Conservation (phyloP, 2,797 vertebrate species). For the Eleutherodactylus coqui region DNA sequence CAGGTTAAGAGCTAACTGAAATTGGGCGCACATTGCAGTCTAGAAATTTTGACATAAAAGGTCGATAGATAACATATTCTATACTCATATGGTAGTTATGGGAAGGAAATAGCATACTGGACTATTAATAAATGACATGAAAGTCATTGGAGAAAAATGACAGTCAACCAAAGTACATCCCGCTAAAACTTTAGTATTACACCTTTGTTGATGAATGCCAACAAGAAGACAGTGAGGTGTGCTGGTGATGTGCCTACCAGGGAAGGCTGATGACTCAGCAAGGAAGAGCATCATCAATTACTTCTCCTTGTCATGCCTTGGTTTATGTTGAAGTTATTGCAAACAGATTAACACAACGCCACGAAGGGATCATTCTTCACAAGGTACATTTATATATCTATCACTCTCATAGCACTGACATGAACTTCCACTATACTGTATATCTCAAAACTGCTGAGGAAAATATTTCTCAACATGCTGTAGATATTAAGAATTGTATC, state of each 20-base stretch:
- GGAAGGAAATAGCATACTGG: neutral
- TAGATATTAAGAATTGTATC: neutral
- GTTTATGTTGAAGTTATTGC: conserved; percentile 37
- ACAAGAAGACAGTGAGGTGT: neutral
- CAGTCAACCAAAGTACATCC: neutral
- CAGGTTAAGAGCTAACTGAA: neutral
- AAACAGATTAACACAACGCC: conserved; percentile 16
- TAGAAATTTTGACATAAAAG: neutral
- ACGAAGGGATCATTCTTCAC: conserved; percentile 29
- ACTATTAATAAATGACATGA: neutral
- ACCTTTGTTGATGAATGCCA: conserved; percentile 26
- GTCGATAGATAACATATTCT: neutral
- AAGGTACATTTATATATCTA: conserved; percentile 25
- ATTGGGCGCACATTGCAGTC: neutral
- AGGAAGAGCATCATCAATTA: conserved; percentile 28
- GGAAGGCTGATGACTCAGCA: conserved; percentile 31
- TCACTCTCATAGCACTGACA: neutral
- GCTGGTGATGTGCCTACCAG: neutral
- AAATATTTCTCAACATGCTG: neutral
- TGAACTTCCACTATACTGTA: conserved; percentile 1
- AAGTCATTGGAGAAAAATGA: neutral
- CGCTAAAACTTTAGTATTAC: neutral
- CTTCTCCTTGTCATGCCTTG: conserved; percentile 17
- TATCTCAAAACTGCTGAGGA: neutral
- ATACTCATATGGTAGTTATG: neutral